Evolutionary conservation across 2,113 vertebrate genomes (phyloP).

Genomic region (Lipophrys pholis): DNA sequence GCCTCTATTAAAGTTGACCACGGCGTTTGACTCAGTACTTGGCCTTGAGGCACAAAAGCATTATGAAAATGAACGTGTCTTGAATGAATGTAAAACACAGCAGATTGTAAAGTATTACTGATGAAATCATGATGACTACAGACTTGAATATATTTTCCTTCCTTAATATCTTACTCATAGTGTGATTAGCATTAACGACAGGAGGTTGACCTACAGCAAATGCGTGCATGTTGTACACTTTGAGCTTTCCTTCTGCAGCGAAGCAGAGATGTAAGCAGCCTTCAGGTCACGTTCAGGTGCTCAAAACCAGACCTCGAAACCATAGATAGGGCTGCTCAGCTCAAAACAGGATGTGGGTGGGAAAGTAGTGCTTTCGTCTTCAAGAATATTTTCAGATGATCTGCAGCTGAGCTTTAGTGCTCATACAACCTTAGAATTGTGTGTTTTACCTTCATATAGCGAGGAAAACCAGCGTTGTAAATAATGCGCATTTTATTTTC

Average conservation of each 20-base stretch:
- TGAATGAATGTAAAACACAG: conserved; percentile 33
- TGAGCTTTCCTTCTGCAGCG: neutral
- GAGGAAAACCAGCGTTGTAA: conserved; percentile 5
- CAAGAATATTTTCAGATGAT: conserved; percentile 16
- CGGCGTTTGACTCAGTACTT: too few relatives aligned
- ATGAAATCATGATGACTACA: conserved; percentile 11
- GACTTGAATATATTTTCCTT: conserved; percentile 30
- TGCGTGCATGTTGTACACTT: conserved; percentile 19
- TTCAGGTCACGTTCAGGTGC: conserved; percentile 24
- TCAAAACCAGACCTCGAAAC: conserved; percentile 35
- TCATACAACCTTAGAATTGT: conserved; percentile 2
- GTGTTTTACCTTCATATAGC: conserved; percentile 3
- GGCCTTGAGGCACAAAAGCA: conserved; percentile 47
- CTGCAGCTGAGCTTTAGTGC: conserved; percentile 2
- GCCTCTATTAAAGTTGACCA: too few relatives aligned
- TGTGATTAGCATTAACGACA: conserved; percentile 41
- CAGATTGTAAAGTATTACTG: conserved; percentile 7
- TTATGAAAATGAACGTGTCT: conserved; percentile 47
- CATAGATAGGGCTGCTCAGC: conserved; percentile 29
- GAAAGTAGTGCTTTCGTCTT: conserved; percentile 58
- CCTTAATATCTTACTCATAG: neutral
- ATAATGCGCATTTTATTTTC: conserved; percentile 16
- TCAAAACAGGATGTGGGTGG: conserved; percentile 85
- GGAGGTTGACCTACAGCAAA: conserved; percentile 5
- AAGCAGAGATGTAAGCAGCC: neutral